phyloP scores from a whole-genome alignment of 2,888 invertebrate species.

The Exocentrus adspersus region DNA sequence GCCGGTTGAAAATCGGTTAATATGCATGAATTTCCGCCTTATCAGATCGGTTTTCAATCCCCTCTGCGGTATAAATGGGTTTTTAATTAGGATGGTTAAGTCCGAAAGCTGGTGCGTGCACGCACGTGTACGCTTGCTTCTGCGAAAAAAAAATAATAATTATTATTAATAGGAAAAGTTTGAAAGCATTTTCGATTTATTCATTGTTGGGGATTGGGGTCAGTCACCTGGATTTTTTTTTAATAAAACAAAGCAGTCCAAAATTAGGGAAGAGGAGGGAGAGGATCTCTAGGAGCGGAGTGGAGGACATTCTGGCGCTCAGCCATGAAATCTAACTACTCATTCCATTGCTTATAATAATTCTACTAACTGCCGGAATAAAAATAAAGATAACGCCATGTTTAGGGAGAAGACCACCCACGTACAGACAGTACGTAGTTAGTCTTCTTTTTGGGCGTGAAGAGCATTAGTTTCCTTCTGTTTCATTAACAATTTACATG shows the following conservation, averaged over 20 bases:
- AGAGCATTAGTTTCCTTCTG: constrained; percentile 7
- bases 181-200: too few relatives aligned
- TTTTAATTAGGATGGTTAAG: constrained; percentile 27
- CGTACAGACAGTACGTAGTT: neutral
- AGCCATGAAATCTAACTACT: too few relatives aligned
- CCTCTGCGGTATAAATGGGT: constrained; percentile 15
- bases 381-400: neutral
- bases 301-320: too few relatives aligned
- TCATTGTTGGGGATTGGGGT: too few relatives aligned
- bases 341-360: too few relatives aligned
- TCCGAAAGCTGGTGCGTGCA: constrained; percentile 12
- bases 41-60: constrained; percentile 4
- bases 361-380: too few relatives aligned
- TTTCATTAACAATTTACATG: neutral
- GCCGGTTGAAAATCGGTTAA: constrained; percentile 16
- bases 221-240: too few relatives aligned
- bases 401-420: neutral
- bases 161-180: too few relatives aligned
- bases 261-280: too few relatives aligned
- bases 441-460: constrained; percentile 2
- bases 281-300: too few relatives aligned
- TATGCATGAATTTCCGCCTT: constrained; percentile 10
- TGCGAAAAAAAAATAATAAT: too few relatives aligned
- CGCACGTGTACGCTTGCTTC: neutral
- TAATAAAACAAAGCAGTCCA: too few relatives aligned